Percentiles rank a stretch among this genome's conserved stretches.
Evolutionary conservation across 2,888 invertebrate genomes (phyloP).

Genomic region (Glyphotaelius pellucidus): DNA sequence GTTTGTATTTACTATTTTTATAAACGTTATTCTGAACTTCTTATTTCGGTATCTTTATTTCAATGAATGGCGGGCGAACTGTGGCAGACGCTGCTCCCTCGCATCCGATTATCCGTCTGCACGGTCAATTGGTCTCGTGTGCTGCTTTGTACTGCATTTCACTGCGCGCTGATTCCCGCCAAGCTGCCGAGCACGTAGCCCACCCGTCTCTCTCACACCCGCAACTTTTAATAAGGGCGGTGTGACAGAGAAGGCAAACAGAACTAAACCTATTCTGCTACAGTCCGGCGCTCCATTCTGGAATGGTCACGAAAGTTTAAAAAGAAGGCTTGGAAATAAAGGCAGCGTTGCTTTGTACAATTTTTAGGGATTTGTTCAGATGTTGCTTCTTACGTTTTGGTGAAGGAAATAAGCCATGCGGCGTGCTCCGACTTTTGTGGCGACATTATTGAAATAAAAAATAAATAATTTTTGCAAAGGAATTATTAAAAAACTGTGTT

Average conservation of each 20-base stretch:
- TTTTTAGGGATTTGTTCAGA: conserved; percentile 22
- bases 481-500: too few species aligned
- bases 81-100: conserved; percentile 10
- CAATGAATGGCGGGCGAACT: not conserved
- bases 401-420: not conserved
- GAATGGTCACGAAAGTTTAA: conserved; percentile 51
- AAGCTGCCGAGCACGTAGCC: conserved; percentile 25
- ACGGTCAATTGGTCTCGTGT: conserved; percentile 42
- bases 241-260: conserved; percentile 48
- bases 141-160: conserved; percentile 42
- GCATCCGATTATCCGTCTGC: conserved; percentile 47
- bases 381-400: not conserved
- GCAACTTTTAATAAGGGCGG: not conserved
- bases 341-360: not conserved
- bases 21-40: not conserved
- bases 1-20: not conserved
- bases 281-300: conserved; percentile 42
- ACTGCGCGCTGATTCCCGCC: conserved; percentile 22
- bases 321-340: conserved; percentile 30
- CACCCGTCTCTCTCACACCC: conserved; percentile 34
- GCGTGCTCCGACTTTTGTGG: not conserved
- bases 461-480: too few species aligned
- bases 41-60: not conserved
- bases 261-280: conserved; percentile 61
- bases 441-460: too few species aligned